Base-by-base conservation (phyloP, 35 echinoderm and acorn worm genomes). In the Ophioderma brevispina region DNA sequence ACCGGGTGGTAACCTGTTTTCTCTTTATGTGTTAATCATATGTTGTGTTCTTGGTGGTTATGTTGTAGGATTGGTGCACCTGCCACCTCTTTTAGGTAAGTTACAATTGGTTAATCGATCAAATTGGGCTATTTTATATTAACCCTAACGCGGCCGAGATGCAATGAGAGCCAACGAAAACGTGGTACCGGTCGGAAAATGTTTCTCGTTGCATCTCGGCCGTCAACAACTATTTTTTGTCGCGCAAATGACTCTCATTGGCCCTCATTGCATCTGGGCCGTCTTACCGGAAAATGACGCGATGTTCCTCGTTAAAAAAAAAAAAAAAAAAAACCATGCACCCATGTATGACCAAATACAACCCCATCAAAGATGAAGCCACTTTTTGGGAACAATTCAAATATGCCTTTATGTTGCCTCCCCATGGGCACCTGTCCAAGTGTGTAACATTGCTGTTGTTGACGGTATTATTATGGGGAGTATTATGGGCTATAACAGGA, bases 1-100 rank as follows among this genome's bases (percentile, higher is more conserved):
- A 5, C 96, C 96, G 25, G 96, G 96, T 34, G 96, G 96, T 1
- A 98, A 92, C 59, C 63, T 98, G 32, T 98, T 98, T 92, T 93
- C 93, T 36, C 90, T 98, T 35, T 98, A 89, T 76, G 78, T 95
- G 6, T 37, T 98, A 35, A 64, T 90, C 10, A 81, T 98, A 32
- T 28, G 78, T 59, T 91, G 90, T 76, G 84, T 89, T 41, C 40
- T 95, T 88, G 93, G 93, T 77, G 96, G 96, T 55, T 81, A 90
- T 49, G 35, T 90, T 55, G 49, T 95, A 19, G 83, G 92, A 49
- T 49, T 92, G 21, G 84, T 98, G 33, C 90, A 92, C 38, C 80
- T 98, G 31, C 96, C 96, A 28, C 81, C 85, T 35, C 40, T 98
- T n/a, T 81, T 98, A 79, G 96, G 96, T 95, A 79, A 88, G 63